Percentiles rank a stretch among this genome's conserved stretches.
phyloP scores from a whole-genome alignment of 2,113 vertebrate genomes.

The Propithecus coquereli region DNA sequence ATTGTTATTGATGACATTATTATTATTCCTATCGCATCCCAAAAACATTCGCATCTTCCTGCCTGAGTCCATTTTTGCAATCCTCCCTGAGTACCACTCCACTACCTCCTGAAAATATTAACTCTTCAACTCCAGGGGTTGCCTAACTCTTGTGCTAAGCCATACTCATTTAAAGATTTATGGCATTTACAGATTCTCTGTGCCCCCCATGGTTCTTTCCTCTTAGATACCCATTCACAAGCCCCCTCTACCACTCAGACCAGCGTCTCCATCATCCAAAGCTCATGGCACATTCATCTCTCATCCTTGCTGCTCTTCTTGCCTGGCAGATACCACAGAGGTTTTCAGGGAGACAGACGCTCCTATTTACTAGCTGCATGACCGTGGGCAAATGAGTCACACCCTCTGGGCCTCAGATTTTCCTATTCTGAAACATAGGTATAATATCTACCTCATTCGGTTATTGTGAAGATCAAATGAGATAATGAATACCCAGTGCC shows the following conservation, averaged over 20 bases:
- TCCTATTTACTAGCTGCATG: neutral
- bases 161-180: neutral
- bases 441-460: neutral
- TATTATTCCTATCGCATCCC: neutral
- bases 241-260: neutral
- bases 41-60: neutral
- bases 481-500: neutral
- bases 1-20: neutral
- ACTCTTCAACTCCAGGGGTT: neutral
- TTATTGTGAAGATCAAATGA: neutral
- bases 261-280: neutral
- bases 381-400: neutral
- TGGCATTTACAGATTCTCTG: neutral
- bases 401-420: neutral
- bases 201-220: neutral
- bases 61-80: neutral
- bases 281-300: rapidly evolving
- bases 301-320: neutral
- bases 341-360: neutral
- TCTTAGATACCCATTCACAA: neutral
- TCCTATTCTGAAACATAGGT: neutral
- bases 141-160: neutral
- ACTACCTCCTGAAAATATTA: neutral
- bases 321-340: neutral
- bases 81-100: neutral